These are phyloP conservation scores for Ctenopoma multispine DNA, from an alignment of 2,797 vertebrate species.

Conservation along the genomic window DNA sequence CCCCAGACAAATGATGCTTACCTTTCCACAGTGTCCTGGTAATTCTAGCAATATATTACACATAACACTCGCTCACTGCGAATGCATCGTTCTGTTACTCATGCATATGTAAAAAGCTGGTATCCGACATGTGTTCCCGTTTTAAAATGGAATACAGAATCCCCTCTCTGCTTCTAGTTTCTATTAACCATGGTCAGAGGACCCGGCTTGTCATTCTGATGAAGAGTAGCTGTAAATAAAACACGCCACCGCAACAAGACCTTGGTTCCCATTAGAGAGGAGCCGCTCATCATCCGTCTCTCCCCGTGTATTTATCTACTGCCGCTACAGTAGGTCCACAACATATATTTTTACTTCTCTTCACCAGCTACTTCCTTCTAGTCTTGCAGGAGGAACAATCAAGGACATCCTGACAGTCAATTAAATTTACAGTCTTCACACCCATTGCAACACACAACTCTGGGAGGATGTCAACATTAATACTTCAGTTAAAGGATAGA, in stretches of 20 bases:
- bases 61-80: constrained; percentile 25
- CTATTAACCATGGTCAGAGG: constrained; percentile 48
- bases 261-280: constrained; percentile 69
- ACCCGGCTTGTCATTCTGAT: constrained; percentile 56
- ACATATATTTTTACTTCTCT: constrained; percentile 30
- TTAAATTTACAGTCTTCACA: constrained; percentile 66
- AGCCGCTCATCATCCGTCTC: constrained; percentile 55
- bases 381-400: constrained; percentile 49
- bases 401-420: constrained; percentile 74
- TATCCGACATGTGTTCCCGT: constrained; percentile 21
- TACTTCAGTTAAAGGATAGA: constrained; percentile 71
- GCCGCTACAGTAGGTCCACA: constrained; percentile 17
- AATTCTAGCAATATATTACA: constrained; percentile 63
- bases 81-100: constrained; percentile 25
- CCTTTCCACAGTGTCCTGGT: constrained; percentile 58
- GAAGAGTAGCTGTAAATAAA: constrained; percentile 72
- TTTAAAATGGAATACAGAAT: constrained; percentile 32
- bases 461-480: constrained; percentile 76
- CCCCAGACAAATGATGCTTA: constrained; percentile 72
- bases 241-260: constrained; percentile 53
- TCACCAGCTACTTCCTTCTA: constrained; percentile 9
- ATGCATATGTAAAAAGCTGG: constrained; percentile 29
- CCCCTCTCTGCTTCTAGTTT: constrained; percentile 16
- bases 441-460: constrained; percentile 37
- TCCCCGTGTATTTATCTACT: constrained; percentile 52